Conservation (phyloP, 2,797 vertebrate genomes). For the Phoeniculus purpureus region DNA sequence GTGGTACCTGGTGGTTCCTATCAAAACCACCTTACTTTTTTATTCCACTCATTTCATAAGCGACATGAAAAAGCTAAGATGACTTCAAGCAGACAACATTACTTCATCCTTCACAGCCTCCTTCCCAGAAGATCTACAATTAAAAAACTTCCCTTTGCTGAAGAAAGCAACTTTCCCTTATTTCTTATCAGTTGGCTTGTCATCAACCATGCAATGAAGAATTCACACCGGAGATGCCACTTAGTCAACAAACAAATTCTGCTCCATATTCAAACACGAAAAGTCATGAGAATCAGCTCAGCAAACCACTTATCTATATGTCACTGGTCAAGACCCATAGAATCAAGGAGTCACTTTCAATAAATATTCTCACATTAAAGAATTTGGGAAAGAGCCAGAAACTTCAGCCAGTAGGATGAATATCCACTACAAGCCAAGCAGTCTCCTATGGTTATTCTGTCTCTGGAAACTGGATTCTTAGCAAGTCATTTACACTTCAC, state of each 20-base stretch:
- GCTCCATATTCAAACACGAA: background rate
- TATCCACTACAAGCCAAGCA: background rate
- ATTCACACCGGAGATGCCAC: background rate
- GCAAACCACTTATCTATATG: slow-evolving; percentile 30
- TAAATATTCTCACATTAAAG: slow-evolving; percentile 55
- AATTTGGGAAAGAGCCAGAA: slow-evolving; percentile 31
- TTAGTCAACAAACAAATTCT: slow-evolving; percentile 23
- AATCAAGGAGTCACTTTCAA: slow-evolving; percentile 46
- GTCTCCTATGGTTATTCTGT: background rate
- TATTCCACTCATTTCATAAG: background rate
- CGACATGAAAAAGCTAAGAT: background rate
- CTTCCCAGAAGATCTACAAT: background rate
- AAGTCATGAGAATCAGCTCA: background rate
- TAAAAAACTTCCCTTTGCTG: background rate
- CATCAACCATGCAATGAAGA: slow-evolving; percentile 4
- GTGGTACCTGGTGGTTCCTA: background rate
- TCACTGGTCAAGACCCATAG: background rate
- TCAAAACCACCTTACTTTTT: background rate
- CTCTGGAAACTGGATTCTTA: slow-evolving; percentile 22
- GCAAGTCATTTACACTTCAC: slow-evolving; percentile 1
- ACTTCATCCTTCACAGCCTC: background rate
- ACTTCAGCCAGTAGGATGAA: background rate
- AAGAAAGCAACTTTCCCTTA: background rate
- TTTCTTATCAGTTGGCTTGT: slow-evolving; percentile 1
- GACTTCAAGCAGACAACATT: background rate